Base-by-base conservation (phyloP, 1,140 invertebrate genomes). In the Nasonia giraulti region DNA sequence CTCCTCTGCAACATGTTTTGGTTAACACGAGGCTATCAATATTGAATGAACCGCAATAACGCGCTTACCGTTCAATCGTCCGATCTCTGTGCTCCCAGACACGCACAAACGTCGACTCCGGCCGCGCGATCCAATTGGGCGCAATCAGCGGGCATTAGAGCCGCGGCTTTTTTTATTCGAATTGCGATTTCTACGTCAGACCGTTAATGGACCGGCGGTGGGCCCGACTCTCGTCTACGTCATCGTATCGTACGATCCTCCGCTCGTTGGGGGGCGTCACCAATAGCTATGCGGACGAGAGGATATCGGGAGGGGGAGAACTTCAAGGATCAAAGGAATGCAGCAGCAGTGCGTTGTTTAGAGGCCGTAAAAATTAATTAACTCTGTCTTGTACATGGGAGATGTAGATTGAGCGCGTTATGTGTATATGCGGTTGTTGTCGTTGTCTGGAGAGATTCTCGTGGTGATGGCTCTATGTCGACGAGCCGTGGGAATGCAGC, bases 121-220 rank as follows among this genome's bases (percentile, higher is more conserved):
- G 17, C 17, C 11, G 14, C n/a, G 66, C 40, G 68, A 80, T 80
- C 40, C 27, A 73, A 80, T 47, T 73, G 79, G 78, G 10, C 23
- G 40, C 31, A 68, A 80, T 80, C 62, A 69, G 68, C 8, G 78
- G 68, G 40, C 62, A 44, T 80, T 80, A 69, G 68, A 55, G 50
- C 17, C 40, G 68, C 40, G 23, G 27, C 23, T 50, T 71, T 71
- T 71, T 11, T 71, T 71, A 27, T 71, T 80, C 71, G 50, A 50
- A 80, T 80, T 80, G 68, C 40, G 47, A 80, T 80, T 80, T 27
- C 37, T 20, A 80, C 66, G 66, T 80, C 66, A 71, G 79, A 27
- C 14, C 68, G 20, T n/a, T 62, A 62, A 62, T 62, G 55, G 55
- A 62, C 11, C 69, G 10, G 68, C 7, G 68, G 79, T 73, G 37